Percentiles rank a stretch among this genome's conserved stretches.
Evolutionary conservation across 1,140 invertebrate species (phyloP).

Genomic region (Drosophila punjabiensis): DNA sequence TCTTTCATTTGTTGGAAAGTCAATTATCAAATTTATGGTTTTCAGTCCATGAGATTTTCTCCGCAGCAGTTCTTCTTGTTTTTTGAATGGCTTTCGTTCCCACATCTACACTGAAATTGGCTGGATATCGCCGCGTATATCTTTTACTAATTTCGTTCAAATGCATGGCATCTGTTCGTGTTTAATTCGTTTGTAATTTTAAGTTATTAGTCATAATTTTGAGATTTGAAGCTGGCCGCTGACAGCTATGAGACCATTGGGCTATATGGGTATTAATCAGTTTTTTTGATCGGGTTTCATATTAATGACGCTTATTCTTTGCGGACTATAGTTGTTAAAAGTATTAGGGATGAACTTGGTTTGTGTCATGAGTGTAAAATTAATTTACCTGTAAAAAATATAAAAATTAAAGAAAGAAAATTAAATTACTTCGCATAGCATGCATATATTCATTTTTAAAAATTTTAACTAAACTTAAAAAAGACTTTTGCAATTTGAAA

Average conservation of each 20-base stretch:
- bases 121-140: slow-evolving; percentile 30
- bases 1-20: slow-evolving; percentile 61
- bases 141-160: slow-evolving; percentile 26
- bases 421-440: not conserved
- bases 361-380: not conserved
- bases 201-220: slow-evolving; percentile 80
- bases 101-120: slow-evolving; percentile 46
- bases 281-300: not conserved
- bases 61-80: slow-evolving; percentile 51
- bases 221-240: slow-evolving; percentile 54
- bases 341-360: not conserved
- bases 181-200: slow-evolving; percentile 75
- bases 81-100: slow-evolving; percentile 55
- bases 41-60: slow-evolving; percentile 54
- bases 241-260: slow-evolving; percentile 44
- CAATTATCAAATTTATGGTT: slow-evolving; percentile 82
- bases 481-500: not conserved
- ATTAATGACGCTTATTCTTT: slow-evolving; percentile 7
- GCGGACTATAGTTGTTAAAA: too few relatives aligned
- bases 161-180: slow-evolving; percentile 57
- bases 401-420: not conserved
- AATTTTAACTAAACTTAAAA: too few relatives aligned
- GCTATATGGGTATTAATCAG: slow-evolving; percentile 53
- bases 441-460: too few relatives aligned
- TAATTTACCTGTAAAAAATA: not conserved